A percentile compares a stretch with the other conserved stretches of the same genome.
phyloP scores from a whole-genome alignment of 2,113 vertebrate species.

The Crotophaga sulcirostris region DNA sequence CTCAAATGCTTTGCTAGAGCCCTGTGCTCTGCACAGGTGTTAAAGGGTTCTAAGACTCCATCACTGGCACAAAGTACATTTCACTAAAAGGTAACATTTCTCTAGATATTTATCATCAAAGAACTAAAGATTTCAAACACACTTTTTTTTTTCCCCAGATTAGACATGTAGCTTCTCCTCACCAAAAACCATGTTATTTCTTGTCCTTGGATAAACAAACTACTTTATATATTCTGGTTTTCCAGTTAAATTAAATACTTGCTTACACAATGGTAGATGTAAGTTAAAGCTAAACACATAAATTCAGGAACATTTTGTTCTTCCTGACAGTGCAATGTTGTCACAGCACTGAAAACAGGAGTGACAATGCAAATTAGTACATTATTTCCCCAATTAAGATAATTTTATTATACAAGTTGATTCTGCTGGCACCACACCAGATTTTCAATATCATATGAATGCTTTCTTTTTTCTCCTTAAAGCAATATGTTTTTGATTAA shows the following conservation, averaged over 20 bases:
- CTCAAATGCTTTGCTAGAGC: not conserved
- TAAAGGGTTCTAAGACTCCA: not conserved
- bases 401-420: not conserved
- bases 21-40: not conserved
- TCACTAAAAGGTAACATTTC: not conserved
- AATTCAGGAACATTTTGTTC: slow-evolving; percentile 43
- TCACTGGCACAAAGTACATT: not conserved
- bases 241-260: slow-evolving; percentile 21
- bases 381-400: slow-evolving; percentile 1
- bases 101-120: not conserved
- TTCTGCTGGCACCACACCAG: not conserved
- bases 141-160: not conserved
- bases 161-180: not conserved
- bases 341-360: not conserved
- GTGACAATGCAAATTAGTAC: slow-evolving; percentile 10
- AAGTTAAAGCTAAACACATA: slow-evolving; percentile 23
- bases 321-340: not conserved
- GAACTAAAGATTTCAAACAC: not conserved
- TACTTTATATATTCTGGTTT: slow-evolving; percentile 20
- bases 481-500: not conserved
- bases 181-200: not conserved
- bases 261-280: not conserved
- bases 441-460: not conserved
- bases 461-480: not conserved
- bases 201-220: slow-evolving; percentile 41